These are phyloP conservation scores for Todiramphus saurophagus DNA, from an alignment of 2,113 vertebrate species.

Conservation along the genomic window DNA sequence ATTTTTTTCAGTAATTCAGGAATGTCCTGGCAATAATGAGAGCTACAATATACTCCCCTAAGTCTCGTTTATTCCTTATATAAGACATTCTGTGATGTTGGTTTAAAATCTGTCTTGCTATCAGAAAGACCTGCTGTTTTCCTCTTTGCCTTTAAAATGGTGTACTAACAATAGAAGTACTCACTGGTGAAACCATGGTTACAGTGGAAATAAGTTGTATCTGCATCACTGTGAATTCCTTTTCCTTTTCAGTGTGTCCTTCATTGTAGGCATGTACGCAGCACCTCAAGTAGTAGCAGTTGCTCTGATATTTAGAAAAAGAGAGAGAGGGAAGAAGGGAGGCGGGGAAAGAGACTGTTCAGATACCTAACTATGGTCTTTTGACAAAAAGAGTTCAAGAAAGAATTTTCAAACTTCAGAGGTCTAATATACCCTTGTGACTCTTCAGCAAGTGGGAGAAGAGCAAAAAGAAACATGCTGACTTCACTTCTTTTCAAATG, in stretches of 20 bases:
- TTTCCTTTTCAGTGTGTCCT: slow-evolving; percentile 50
- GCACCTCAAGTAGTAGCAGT: background rate
- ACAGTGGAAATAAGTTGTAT: slow-evolving; percentile 52
- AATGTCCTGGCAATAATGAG: background rate
- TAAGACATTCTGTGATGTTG: slow-evolving; percentile 27
- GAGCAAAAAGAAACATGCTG: background rate
- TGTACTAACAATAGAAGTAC: slow-evolving; percentile 64
- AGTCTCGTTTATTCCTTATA: slow-evolving; percentile 36
- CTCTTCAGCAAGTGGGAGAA: background rate
- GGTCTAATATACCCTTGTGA: background rate
- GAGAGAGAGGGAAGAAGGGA: background rate
- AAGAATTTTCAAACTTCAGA: background rate
- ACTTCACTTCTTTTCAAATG: background rate
- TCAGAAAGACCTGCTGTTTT: slow-evolving; percentile 60
- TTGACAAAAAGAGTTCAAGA: background rate
- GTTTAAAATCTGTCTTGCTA: slow-evolving; percentile 39
- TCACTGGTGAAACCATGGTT: slow-evolving; percentile 72
- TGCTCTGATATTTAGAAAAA: background rate
- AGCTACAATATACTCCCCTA: background rate
- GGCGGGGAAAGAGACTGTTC: background rate
- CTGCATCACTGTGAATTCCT: slow-evolving; percentile 25
- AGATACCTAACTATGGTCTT: background rate
- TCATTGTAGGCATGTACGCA: background rate
- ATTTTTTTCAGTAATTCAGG: background rate
- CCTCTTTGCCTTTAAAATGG: slow-evolving; percentile 30